Conservation (phyloP, 2,888 invertebrate genomes). For the Brenthis hecate region DNA sequence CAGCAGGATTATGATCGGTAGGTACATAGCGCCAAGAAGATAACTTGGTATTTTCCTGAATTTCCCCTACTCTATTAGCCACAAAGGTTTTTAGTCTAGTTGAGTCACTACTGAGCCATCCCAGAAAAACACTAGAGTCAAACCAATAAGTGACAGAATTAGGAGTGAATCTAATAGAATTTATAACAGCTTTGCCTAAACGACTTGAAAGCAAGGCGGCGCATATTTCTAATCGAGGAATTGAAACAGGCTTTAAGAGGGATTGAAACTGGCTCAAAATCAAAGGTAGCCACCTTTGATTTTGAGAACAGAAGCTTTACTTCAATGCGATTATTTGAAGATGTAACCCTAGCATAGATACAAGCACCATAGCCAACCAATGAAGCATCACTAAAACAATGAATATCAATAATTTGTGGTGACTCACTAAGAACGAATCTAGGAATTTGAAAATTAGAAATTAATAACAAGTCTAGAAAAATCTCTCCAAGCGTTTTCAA, state of each 20-base stretch:
- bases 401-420: not conserved
- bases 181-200: slow-evolving; percentile 3
- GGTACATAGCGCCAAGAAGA: slow-evolving; percentile 33
- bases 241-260: slow-evolving; percentile 28
- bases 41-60: slow-evolving; percentile 18
- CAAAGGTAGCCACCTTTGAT: slow-evolving; percentile 16
- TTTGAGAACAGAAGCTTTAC: slow-evolving; percentile 26
- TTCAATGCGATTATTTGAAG: not conserved
- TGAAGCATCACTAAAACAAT: not conserved
- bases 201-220: slow-evolving; percentile 30
- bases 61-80: slow-evolving; percentile 28
- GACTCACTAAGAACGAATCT: not conserved
- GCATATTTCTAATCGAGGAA: slow-evolving; percentile 40
- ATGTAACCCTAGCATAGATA: slow-evolving; percentile 4
- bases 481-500: not conserved
- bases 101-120: slow-evolving; percentile 21
- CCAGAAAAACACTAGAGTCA: slow-evolving; percentile 10
- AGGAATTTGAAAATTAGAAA: not conserved
- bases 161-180: not conserved
- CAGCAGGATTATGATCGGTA: slow-evolving; percentile 32
- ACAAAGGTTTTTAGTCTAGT: slow-evolving; percentile 33
- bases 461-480: slow-evolving; percentile 19
- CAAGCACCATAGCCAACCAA: slow-evolving; percentile 7
- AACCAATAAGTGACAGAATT: not conserved
- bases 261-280: too few species aligned